These are phyloP conservation scores for Caenorhabditis remanei DNA, from an alignment of 1,140 invertebrate genomes.

Conservation along the genomic window DNA sequence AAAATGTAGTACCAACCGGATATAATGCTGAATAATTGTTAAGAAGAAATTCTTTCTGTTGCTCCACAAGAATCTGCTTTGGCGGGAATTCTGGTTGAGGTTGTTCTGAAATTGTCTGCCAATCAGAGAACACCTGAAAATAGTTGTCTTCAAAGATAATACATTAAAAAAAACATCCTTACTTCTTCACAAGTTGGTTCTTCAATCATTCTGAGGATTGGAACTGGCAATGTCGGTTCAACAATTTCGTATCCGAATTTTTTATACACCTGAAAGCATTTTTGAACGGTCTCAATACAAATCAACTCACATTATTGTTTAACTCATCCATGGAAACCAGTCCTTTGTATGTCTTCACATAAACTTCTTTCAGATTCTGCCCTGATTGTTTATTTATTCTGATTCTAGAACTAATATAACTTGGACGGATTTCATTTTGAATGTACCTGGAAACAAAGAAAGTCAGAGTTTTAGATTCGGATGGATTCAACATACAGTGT, in stretches of 20 bases:
- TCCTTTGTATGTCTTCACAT: constrained; percentile 32
- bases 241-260: constrained; percentile 2
- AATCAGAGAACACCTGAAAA: not conserved
- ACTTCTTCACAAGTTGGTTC: constrained; percentile 6
- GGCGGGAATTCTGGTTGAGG: constrained; percentile 3
- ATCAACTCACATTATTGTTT: not conserved
- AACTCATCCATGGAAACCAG: not conserved
- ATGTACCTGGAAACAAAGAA: not conserved
- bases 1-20: not conserved
- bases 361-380: not conserved
- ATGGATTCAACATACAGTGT: not conserved
- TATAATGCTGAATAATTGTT: not conserved
- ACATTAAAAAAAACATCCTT: no score
- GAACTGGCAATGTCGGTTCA: not conserved
- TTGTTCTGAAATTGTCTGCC: not conserved
- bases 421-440: not conserved
- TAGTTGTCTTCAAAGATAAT: no score
- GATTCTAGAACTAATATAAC: not conserved
- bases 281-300: not conserved
- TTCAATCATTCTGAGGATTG: not conserved
- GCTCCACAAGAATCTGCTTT: not conserved
- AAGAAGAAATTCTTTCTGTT: not conserved
- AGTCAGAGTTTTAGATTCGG: not conserved
- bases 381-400: not conserved
- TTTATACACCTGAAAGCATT: not conserved